phyloP scores from a whole-genome alignment of 1,140 invertebrate species.

The Caenorhabditis remanei region DNA sequence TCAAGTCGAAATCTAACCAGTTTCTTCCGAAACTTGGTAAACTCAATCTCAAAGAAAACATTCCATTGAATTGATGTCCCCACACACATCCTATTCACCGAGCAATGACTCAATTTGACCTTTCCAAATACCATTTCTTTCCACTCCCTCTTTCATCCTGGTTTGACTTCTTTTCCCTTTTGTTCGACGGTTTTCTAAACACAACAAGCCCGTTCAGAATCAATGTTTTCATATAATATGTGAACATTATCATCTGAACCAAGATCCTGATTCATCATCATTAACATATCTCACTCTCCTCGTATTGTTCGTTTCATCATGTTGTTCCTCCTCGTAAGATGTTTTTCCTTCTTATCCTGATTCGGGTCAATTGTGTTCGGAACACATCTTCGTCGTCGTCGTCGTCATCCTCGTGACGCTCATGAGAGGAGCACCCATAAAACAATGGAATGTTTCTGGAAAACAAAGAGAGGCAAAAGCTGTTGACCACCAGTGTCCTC shows the following conservation, averaged over 20 bases:
- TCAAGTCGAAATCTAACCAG: neutral
- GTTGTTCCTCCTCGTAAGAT: neutral
- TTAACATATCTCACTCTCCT: neutral
- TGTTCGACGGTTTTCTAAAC: neutral
- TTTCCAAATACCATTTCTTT: neutral
- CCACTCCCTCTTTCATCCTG: neutral
- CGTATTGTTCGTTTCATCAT: constrained; percentile 29
- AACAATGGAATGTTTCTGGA: constrained; percentile 2
- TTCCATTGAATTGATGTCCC: neutral
- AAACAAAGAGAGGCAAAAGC: neutral
- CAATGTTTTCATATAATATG: too few relatives aligned
- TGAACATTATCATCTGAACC: neutral
- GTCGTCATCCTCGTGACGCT: constrained; percentile 47
- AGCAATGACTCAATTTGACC: constrained; percentile 26
- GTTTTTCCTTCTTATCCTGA: constrained; percentile 24
- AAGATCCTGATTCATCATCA: constrained; percentile 23
- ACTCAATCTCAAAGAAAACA: neutral
- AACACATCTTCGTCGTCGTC: neutral
- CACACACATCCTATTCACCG: constrained; percentile 24
- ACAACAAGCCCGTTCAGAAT: constrained; percentile 34
- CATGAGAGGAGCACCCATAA: constrained; percentile 14
- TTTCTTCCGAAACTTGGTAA: neutral
- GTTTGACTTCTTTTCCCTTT: neutral
- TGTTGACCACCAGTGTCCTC: neutral
- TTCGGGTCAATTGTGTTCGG: constrained; percentile 47